Percentiles rank a stretch among this genome's conserved stretches.
These are phyloP conservation scores for Melanostoma scalare DNA, from an alignment of 2,888 invertebrate species.

Conservation along the genomic window DNA sequence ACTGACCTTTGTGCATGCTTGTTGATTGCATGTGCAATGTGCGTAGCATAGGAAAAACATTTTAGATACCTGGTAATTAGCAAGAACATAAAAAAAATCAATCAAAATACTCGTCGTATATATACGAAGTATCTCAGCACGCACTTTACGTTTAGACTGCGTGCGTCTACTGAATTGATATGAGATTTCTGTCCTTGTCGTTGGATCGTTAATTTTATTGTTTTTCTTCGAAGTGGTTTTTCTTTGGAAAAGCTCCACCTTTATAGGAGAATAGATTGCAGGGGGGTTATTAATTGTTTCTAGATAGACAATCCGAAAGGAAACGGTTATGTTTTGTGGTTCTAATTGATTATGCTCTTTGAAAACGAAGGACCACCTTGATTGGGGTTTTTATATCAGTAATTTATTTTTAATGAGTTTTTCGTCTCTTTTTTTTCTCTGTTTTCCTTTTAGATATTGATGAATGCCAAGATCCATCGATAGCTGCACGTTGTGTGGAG, in stretches of 20 bases:
- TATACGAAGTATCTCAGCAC: slow-evolving; percentile 34
- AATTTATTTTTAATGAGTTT: slow-evolving; percentile 38
- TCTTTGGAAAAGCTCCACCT: slow-evolving; percentile 12
- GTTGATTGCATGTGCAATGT: slow-evolving; percentile 25
- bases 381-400: not conserved
- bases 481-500: slow-evolving; percentile 92
- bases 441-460: slow-evolving; percentile 88
- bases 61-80: slow-evolving; percentile 10
- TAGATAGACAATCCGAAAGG: slow-evolving; percentile 20
- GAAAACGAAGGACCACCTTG: slow-evolving; percentile 29
- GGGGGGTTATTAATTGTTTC: slow-evolving; percentile 40
- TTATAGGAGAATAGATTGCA: not conserved
- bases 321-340: slow-evolving; percentile 42
- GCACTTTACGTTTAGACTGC: slow-evolving; percentile 17
- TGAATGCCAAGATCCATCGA: slow-evolving; percentile 94
- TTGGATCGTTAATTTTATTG: slow-evolving; percentile 48
- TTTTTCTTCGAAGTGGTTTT: slow-evolving; percentile 17
- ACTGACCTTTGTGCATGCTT: slow-evolving; percentile 32
- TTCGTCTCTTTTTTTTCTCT: slow-evolving; percentile 33
- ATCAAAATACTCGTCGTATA: slow-evolving; percentile 34
- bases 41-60: slow-evolving; percentile 8
- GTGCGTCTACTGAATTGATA: slow-evolving; percentile 40
- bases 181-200: slow-evolving; percentile 27
- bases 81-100: slow-evolving; percentile 15
- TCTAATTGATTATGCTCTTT: slow-evolving; percentile 50